Evolutionary conservation across 1,140 invertebrate genomes (phyloP), one percentile per base, ranked within the genome.

Genomic region (Musca domestica): DNA sequence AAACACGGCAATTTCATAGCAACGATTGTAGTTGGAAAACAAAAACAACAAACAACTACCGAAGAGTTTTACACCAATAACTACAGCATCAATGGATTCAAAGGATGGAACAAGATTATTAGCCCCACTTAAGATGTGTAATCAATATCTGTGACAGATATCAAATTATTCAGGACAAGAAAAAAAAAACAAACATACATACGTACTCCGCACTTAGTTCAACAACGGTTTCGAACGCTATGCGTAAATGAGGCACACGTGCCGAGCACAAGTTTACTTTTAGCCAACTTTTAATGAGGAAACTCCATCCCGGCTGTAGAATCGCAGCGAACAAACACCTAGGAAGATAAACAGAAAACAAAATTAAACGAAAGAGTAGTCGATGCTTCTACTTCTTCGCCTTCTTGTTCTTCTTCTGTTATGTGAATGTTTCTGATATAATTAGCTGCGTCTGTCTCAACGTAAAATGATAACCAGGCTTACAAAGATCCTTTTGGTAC

Each of bases 111-210:
- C 56, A 61, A 61, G 1, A n/a, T 61, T 19, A 61, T 61, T 61
- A 61, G 20, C 34, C 19, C 27, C 56, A 61, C 56, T 61, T 61
- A 61, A 61, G 56, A 61, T 34, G 27, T 61, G 52, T 61, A 61
- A 61, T 61, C 56, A 58, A 61, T 61, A 61, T 61, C 27, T 23
- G 56, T 10, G 27, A 41, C 56, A 61, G 27, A 19, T n/a, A 61
- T 61, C 56, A 58, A 58, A 58, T 58, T 34, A 58, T 61, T 61
- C n/a, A 51, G 48, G 6, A 19, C 20, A 51, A 19, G 48, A 17
- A 19, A n/a, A n/a, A n/a, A n/a, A n/a, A n/a, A n/a, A 19, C 17
- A 19, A 17, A 41, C 23, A 14, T n/a, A n/a, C n/a, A n/a, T n/a
- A n/a, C n/a, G n/a, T n/a, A 7, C 27, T 27, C 23, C 5, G 10